Percentiles rank a stretch among this genome's conserved stretches.
These are phyloP conservation scores for Melolontha melolontha DNA, from an alignment of 2,888 invertebrate species.

Conservation along the genomic window DNA sequence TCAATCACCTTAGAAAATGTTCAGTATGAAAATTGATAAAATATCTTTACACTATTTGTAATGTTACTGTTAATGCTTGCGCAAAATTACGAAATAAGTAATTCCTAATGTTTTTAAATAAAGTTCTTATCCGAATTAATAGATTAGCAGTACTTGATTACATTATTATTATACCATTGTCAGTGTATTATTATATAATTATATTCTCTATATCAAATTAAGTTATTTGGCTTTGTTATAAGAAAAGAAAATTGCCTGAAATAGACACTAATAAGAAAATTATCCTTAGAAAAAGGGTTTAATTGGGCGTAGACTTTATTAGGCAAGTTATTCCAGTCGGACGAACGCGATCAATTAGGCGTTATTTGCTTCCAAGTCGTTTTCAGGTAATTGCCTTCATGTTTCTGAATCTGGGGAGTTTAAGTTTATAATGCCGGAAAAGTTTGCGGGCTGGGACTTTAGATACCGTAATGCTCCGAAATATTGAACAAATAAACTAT, in stretches of 20 bases:
- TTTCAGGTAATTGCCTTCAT: constrained; percentile 23
- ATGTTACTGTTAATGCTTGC: too few species aligned
- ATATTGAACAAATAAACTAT: constrained; percentile 14
- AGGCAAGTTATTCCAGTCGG: constrained; percentile 22
- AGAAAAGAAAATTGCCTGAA: constrained; percentile 1
- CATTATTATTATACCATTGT: too few species aligned
- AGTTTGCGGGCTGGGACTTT: constrained; percentile 11
- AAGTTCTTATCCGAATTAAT: too few species aligned
- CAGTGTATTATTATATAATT: too few species aligned
- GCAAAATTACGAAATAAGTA: too few species aligned
- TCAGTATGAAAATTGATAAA: too few species aligned
- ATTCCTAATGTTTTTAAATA: too few species aligned
- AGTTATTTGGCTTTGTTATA: too few species aligned
- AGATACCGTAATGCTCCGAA: constrained; percentile 1
- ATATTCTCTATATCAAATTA: too few species aligned
- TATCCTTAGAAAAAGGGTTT: constrained; percentile 12
- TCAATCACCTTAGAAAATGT: too few species aligned
- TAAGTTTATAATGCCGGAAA: constrained; percentile 24
- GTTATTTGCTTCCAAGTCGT: constrained; percentile 26
- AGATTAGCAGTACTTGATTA: too few species aligned
- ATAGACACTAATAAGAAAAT: constrained; percentile 7
- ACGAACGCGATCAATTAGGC: constrained; percentile 28
- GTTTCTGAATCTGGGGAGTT: background rate
- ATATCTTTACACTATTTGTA: too few species aligned
- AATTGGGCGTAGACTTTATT: constrained; percentile 25